Evolutionary conservation across 23 tunicate species (phyloP).

Genomic region (Ascidia mentula): DNA sequence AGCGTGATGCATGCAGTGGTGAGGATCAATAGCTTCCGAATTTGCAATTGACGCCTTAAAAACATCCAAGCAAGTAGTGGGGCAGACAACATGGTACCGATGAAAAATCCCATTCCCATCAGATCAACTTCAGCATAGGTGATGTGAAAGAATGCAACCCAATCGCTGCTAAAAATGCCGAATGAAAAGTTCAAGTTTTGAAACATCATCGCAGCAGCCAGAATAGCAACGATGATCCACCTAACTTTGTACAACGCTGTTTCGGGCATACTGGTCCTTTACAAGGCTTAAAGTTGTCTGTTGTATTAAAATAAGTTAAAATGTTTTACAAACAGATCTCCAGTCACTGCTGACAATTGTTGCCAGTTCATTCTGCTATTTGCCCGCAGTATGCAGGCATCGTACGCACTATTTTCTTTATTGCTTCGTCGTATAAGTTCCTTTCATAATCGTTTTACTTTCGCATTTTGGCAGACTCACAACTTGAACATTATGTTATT

Average conservation of each 20-base stretch:
- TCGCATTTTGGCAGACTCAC: too few species aligned
- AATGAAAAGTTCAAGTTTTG: neutral
- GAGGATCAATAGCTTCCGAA: neutral
- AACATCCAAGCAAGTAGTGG: neutral
- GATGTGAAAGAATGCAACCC: neutral
- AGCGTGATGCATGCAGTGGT: neutral
- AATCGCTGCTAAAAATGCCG: neutral
- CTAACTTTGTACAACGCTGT: neutral
- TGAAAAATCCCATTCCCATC: neutral
- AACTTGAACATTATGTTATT: too few species aligned
- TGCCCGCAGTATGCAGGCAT: too few species aligned
- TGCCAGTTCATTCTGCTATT: too few species aligned
- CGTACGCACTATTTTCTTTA: too few species aligned
- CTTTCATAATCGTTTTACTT: too few species aligned
- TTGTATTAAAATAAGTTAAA: too few species aligned
- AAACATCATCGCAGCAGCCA: neutral
- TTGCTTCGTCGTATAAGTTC: too few species aligned
- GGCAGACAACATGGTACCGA: neutral
- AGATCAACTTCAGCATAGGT: neutral
- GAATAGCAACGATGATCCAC: neutral
- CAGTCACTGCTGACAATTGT: too few species aligned
- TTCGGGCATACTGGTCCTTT: neutral
- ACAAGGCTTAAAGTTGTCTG: too few species aligned
- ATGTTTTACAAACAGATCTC: too few species aligned
- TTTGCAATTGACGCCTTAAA: neutral